Evolutionary conservation across 2,888 invertebrate genomes (phyloP), one percentile per base, ranked within the genome.

Genomic region (Synergus gifuensis): DNA sequence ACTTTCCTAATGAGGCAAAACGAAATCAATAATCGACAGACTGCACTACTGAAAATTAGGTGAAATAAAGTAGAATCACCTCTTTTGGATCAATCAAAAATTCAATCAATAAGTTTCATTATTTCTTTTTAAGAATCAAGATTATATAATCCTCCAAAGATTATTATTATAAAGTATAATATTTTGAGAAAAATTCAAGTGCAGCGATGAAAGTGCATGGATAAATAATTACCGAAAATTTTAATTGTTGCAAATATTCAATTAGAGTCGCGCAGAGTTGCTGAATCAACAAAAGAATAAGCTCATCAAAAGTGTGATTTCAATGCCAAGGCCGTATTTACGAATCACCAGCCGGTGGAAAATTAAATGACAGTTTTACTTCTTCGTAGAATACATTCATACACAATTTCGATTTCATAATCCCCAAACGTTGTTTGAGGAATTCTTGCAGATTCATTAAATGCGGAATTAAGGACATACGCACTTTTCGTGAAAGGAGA

Each of bases 401-500:
- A 49, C 11, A 12, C 49, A 49, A 49, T 49, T 49, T 49, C 11
- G 11, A 14, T 49, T 49, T 49, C 16, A 4, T 49, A 14, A 49
- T 4, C 11, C 14, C 49, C 49, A 4, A 14, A 11, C 49, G 11
- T 4, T 11, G 4, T 49, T 4, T 14, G 3, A 8, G 3, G 1
- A 4, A 9, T 11, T 49, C 4, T 49, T 12, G 16, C 49, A 49
- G 3, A 12, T 49, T 28, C 22, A 14, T 44, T 11, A 7, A 44
- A 9, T 44, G 36, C 5, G 36, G 5, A 36, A 36, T 36, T 36
- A 44, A 40, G 18, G n/a, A 40, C 22, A 28, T 78, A 87, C 91
- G 85, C 90, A 97, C 97, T 94, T 97, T 97, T 79, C 95, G 94
- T 0, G 97, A 97, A 85, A 95, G 94, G 9, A 98, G 93, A 81